Percentiles rank a stretch among this genome's conserved stretches.
Conservation (phyloP, 2,113 vertebrate genomes). For the Calidris pugnax region DNA sequence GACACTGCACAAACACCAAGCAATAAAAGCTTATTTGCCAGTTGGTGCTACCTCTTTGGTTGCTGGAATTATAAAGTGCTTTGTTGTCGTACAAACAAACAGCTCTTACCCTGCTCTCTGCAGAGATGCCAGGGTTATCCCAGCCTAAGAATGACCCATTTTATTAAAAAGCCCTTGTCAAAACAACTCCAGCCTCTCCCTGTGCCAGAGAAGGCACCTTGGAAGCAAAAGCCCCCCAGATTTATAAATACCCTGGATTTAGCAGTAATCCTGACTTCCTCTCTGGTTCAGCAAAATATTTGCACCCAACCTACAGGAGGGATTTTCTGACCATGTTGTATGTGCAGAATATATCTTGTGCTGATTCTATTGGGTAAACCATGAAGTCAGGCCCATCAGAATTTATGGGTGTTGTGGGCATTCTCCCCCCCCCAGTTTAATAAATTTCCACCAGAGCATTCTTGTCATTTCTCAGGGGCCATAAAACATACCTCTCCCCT, state of each 20-base stretch:
- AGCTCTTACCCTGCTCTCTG: neutral
- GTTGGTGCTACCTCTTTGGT: neutral
- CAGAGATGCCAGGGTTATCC: neutral
- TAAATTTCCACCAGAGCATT: neutral
- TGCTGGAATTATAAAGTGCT: neutral
- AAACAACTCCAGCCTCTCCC: neutral
- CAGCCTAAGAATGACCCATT: neutral
- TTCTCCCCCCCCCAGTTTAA: neutral
- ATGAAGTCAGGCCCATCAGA: neutral
- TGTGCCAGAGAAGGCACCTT: fast-evolving
- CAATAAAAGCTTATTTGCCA: neutral
- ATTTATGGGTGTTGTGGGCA: neutral
- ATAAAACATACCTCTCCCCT: neutral
- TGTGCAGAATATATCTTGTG: neutral
- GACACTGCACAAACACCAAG: neutral
- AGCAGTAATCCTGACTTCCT: fast-evolving
- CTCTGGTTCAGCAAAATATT: neutral
- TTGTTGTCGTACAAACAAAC: neutral
- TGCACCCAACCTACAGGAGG: neutral
- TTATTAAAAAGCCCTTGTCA: neutral
- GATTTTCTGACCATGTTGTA: neutral
- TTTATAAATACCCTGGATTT: neutral
- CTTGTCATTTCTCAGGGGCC: neutral
- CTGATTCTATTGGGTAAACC: neutral
- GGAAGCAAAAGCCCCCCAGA: neutral